Conservation (phyloP, 2,888 invertebrate genomes). For the Eilema sororculum region DNA sequence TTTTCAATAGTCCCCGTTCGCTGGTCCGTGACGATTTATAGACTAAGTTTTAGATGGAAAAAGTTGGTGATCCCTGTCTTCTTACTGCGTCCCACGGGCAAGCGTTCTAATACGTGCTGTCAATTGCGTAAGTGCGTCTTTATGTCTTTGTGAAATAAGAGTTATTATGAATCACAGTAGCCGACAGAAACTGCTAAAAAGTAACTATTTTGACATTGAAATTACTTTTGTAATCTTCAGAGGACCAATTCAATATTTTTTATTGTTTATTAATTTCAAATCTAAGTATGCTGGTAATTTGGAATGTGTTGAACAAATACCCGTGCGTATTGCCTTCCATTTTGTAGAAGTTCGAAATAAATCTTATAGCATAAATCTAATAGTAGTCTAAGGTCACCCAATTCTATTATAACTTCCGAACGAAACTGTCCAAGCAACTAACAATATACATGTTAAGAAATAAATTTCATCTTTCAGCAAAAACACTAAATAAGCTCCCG, state of each 20-base stretch:
- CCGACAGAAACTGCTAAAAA: not conserved
- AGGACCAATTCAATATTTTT: too few relatives aligned
- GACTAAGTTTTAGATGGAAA: constrained; percentile 84
- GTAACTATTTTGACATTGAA: too few relatives aligned
- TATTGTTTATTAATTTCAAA: too few relatives aligned
- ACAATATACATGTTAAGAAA: constrained; percentile 45
- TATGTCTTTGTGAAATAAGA: constrained; percentile 40
- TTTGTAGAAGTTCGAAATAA: too few relatives aligned
- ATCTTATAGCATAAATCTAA: too few relatives aligned
- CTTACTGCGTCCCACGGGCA: constrained; percentile 56
- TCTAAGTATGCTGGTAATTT: too few relatives aligned
- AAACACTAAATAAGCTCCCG: constrained; percentile 53
- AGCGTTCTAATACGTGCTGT: constrained; percentile 56
- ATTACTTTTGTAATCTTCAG: too few relatives aligned
- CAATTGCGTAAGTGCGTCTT: constrained; percentile 60
- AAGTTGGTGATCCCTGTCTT: constrained; percentile 79
- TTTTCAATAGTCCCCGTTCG: constrained; percentile 63
- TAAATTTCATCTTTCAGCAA: constrained; percentile 49
- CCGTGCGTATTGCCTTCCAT: too few relatives aligned
- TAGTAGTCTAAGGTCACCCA: constrained; percentile 20
- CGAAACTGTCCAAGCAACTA: constrained; percentile 29
- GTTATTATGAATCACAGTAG: not conserved
- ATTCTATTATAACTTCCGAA: constrained; percentile 26
- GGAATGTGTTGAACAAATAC: too few relatives aligned
- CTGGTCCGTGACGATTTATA: constrained; percentile 81